Base-by-base conservation (phyloP, 2,888 invertebrate species). In the Microchrysa polita region DNA sequence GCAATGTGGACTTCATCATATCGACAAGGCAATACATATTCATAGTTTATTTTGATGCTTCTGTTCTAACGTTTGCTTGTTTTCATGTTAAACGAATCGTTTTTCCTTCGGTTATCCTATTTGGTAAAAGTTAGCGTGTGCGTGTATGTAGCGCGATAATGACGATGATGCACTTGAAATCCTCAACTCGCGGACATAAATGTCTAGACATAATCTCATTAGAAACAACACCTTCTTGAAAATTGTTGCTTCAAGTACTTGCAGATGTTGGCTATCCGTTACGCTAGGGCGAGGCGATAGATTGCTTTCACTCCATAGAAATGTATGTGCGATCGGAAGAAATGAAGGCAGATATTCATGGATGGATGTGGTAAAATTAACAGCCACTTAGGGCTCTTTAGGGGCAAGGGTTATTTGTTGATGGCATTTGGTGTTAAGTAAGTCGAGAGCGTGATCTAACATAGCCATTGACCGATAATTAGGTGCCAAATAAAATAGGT, bases 151-250 rank as follows among this genome's bases (percentile, higher is more conserved):
- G 63, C n/a, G n/a, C n/a, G 16, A 61, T 10, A 16, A 12, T 27
- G 27, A 5, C 23, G 22, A 60, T 40, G 23, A 34, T 48, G 48
- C 48, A 40, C 61, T 61, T n/a, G 16, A 14, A 61, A 34, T 34
- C 27, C 18, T 40, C 34, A 34, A 61, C 61, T n/a, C 59, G 27
- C 40, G 23, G 16, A 65, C 65, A 34, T 18, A 48, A 18, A 16
- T 34, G 65, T 65, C 65, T 48, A 65, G 65, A 65, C 65, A 42
- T 63, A 65, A 65, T 65, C 65, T 65, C 65, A 65, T 65, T 65
- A 65, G 44, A 48, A 34, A 48, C 48, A 65, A 65, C 65, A 65
- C 65, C 65, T 65, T 44, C 65, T 65, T 65, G 65, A 65, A 65
- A n/a, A 65, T 65, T n/a, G 34, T 9, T 4, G 44, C 48, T 44